Evolutionary conservation across 2,797 vertebrate species (phyloP).

Genomic region (Poeciliopsis infans): DNA sequence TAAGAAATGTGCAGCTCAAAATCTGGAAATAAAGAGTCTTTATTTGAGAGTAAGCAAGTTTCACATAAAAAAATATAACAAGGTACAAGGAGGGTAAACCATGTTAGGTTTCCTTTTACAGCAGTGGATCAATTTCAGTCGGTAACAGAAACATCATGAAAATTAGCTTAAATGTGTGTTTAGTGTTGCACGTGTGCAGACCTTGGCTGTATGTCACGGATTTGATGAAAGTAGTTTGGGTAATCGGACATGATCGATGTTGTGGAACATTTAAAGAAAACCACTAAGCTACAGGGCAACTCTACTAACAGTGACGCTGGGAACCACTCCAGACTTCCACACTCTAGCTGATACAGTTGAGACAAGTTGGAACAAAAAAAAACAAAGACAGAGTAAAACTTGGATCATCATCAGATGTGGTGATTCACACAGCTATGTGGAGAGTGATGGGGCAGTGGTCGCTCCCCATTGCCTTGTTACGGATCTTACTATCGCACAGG

Average conservation of each 20-base stretch:
- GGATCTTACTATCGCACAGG: conserved; percentile 91
- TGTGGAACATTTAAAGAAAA: neutral
- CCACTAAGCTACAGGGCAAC: conserved; percentile 2
- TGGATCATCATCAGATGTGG: neutral
- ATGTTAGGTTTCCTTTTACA: conserved; percentile 17
- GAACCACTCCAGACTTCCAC: neutral
- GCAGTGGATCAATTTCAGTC: conserved; percentile 12
- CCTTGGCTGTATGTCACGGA: conserved; percentile 1
- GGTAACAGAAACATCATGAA: conserved; percentile 19
- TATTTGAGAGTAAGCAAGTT: conserved; percentile 53
- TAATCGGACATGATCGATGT: conserved; percentile 1
- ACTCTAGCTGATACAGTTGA: conserved; percentile 12
- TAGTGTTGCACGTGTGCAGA: conserved; percentile 50
- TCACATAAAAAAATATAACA: conserved; percentile 28
- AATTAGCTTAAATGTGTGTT: conserved; percentile 44
- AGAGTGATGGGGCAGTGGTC: conserved; percentile 94
- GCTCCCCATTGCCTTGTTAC: conserved; percentile 86
- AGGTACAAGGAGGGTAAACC: conserved; percentile 31
- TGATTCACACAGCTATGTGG: conserved; percentile 81
- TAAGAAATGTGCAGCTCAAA: neutral
- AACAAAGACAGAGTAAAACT: neutral
- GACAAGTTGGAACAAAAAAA: neutral
- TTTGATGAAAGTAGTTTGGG: conserved; percentile 26
- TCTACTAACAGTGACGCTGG: neutral
- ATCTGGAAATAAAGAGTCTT: conserved; percentile 30